Evolutionary conservation across 2,888 invertebrate species (phyloP), one percentile per base, ranked within the genome.

Genomic region (Dynastes grantii): DNA sequence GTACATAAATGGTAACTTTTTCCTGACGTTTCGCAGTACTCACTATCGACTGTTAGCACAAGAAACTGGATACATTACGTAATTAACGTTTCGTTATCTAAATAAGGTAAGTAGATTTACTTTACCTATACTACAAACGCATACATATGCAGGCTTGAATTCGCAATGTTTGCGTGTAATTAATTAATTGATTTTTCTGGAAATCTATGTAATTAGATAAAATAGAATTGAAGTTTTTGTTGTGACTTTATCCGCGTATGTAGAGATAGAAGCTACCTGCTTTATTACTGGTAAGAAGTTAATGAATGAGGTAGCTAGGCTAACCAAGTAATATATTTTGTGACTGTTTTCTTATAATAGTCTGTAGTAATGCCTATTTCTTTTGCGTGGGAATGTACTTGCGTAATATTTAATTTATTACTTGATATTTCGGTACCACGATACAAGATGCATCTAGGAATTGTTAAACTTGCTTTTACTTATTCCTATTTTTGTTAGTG

Each of bases 71-170:
- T 53, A 3, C 40, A 51, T 68, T 68, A 29, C 51, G 68, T 51
- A 68, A 68, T 51, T 49, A 68, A 67, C 65, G 22, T 67, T 67
- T 67, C 45, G 65, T 67, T 67, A 45, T 37, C 65, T 67, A 67
- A 67, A 67, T 67, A 49, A 68, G 68, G 68, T 27, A n/a, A 22
- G 40, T 32, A 53, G 49, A 68, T 68, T 45, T 45, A 45, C 45
- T 45, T 45, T 8, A 45, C 29, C 49, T 13, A n/a, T 51, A 11
- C 27, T 16, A 6, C 49, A 49, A 53, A 53, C n/a, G 16, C 13
- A 55, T 5, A 11, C 27, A 22, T 22, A 13, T 68, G 40, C 22
- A 13, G 27, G 29, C 11, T 49, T 68, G 27, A 27, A 51, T 5
- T 9, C 22, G 45, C 27, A 6, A 22, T 29, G 68, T 49, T 27